Evolutionary conservation across 1,140 invertebrate species (phyloP).

Genomic region (Leptonema lineaticorne): DNA sequence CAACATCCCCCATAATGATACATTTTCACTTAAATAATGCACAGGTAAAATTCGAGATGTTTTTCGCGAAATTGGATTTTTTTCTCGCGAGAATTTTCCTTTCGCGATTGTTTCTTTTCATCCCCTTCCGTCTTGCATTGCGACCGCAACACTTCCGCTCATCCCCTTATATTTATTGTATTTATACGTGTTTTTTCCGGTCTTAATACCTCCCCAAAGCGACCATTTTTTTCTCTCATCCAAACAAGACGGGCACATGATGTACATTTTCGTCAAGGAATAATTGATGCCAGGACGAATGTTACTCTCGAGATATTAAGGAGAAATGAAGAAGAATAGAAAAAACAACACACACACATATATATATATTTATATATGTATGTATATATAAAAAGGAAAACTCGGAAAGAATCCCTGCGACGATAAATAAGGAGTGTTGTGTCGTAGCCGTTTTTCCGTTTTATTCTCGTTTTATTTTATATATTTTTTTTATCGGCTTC

Average conservation of each 20-base stretch:
- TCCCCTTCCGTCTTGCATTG: too few species aligned
- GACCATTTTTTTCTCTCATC: background rate
- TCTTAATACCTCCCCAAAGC: too few species aligned
- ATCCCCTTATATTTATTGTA: too few species aligned
- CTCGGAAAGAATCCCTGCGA: background rate
- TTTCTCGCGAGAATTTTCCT: slow-evolving; percentile 5
- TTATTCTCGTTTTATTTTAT: background rate
- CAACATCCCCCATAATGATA: background rate
- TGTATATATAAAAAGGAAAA: background rate
- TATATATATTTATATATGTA: too few species aligned
- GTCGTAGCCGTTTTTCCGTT: background rate
- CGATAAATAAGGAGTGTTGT: background rate
- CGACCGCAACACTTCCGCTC: too few species aligned
- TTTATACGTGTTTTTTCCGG: too few species aligned
- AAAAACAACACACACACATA: too few species aligned
- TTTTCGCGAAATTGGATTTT: slow-evolving; percentile 10
- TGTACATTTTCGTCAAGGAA: slow-evolving; percentile 2
- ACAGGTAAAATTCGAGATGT: background rate
- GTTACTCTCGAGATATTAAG: slow-evolving; percentile 7
- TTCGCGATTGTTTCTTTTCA: background rate
- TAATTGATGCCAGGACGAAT: slow-evolving; percentile 1
- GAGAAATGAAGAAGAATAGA: background rate
- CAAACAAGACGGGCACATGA: too few species aligned
- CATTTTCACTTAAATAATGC: slow-evolving; percentile 5
- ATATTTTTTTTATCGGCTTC: background rate